Base-by-base conservation (phyloP, 1,140 invertebrate species). In the Parapsyche elsis region DNA sequence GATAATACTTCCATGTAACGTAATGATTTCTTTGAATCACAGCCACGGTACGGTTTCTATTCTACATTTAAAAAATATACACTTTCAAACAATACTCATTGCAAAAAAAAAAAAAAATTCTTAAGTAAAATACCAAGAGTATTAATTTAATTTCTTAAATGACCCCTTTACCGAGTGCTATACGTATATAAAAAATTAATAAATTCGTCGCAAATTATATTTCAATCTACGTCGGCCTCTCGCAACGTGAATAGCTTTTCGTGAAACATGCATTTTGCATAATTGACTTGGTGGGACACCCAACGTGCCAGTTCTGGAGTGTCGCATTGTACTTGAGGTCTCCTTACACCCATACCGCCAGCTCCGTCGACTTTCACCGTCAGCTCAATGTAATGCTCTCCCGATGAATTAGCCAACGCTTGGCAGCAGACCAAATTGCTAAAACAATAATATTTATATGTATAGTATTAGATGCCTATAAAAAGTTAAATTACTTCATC, bases 271-370 rank as follows among this genome's bases (percentile, higher is more conserved):
- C 93, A 93, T 86, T 95, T 95, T 49, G 96, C 96, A 88, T 96
- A 96, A 84, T 95, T 96, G 82, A 92, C 91, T 86, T 90, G 89
- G 81, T 88, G 86, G 81, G 92, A 90, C 84, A 96, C 94, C 90
- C 92, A 93, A 84, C 92, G 90, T n/a, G 96, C 95, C 74, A 96
- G 90, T 80, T 93, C 91, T 77, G 92, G 92, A 79, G 91, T 93
- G 85, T 96, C 94, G 88, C 96, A 97, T 79, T 95, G 91, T 26
- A 98, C 94, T 86, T 94, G 92, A 9, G 96, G 95, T 80, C 93
- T 90, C 84, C 92, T 92, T 76, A 92, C 86, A 61, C 92, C 81
- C 44, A 83, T 86, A 24, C 88, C 85, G 19, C 85, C 81, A 67
- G 86, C 85, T 26, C 88, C 87, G 80, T 92, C 89, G 9, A 91